Evolutionary conservation across 2,888 invertebrate species (phyloP), one percentile per base, ranked within the genome.

Genomic region (Dendrolimus houi): DNA sequence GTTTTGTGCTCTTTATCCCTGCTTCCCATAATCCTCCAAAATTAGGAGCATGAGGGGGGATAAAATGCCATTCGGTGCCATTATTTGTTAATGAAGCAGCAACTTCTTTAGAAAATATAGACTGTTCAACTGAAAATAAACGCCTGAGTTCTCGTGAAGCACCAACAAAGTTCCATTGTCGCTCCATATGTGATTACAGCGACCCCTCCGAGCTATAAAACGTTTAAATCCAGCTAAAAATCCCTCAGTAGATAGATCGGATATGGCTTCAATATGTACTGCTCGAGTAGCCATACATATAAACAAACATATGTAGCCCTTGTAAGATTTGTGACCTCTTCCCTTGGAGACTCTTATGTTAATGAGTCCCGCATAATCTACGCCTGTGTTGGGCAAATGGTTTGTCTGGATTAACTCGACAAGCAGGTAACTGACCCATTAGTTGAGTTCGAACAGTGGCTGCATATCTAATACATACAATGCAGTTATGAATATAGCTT

Each of bases 211-310:
- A 2, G 66, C 57, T 0, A 58, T 56, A 54, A 70, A 70, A 0
- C 69, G 55, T 9, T 55, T 61, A 41, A 66, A 71, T 0, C 65
- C 69, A 6, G 66, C 64, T 3, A 70, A 14, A 59, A 71, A 71
- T 1, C 65, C 71, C 58, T 71, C 59, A 1, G 71, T 58, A 0
- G 70, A 65, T 1, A 75, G 59, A 10, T 70, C 70, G 0, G 63
- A 63, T 0, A 75, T 72, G 1, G 64, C 58, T 56, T 77, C 76
- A 0, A 76, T 53, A 56, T 74, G 74, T 8, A 72, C 58, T 0
- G 72, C 74, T 9, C 63, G 60, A 0, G 70, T 67, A 0, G 59
- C 58, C 63, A 71, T 61, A 56, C 69, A 69, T 62, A 64, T 1
- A 17, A 17, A 17, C 17, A 17, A 17, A 17, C 17, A 17, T 17